Base-by-base conservation (phyloP, 1,140 invertebrate genomes). In the Aphidius ervi region DNA sequence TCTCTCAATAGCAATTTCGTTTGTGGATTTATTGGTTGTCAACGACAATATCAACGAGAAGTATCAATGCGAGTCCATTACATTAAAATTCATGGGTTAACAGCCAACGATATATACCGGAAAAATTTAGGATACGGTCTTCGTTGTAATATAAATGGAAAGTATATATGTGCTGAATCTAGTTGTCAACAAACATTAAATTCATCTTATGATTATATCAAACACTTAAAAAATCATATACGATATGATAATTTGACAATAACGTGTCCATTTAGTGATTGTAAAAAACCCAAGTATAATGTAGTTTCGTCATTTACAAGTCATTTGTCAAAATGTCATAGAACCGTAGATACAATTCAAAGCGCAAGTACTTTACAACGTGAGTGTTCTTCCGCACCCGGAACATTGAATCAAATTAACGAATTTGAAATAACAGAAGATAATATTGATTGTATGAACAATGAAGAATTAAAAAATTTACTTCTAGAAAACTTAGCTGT, bases 401-500 rank as follows among this genome's bases (percentile, higher is more conserved):
- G n/a, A n/a, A n/a, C n/a, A n/a, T n/a, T n/a, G n/a, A 9, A 42
- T 47, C 20, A 47, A 20, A 20, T 49, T 10, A 37, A 49, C 5
- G 10, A 5, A 37, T n/a, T 31, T 20, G 37, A 58, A 48, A n/a
- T 7, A n/a, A 8, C 6, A 16, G 10, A 6, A 40, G 6, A 1
- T n/a, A 49, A 58, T 49, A 20, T 47, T 39, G 56, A 58, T 16
- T 5, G 48, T 16, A 39, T n/a, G 39, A 6, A 31, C 5, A 16
- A 16, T 41, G 46, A 41, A 1, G 31, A 39, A 58, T 3, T 7
- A 46, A 47, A 49, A 9, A n/a, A 60, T 60, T 16, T 39, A 10
- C 55, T 60, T 47, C n/a, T 60, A 40, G 45, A 42, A 37, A 60
- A 55, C 39, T 54, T 55, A 16, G 59, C 59, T 3, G 45, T 52